Conservation (phyloP, 2,113 vertebrate species). For the Oryzias woworae region DNA sequence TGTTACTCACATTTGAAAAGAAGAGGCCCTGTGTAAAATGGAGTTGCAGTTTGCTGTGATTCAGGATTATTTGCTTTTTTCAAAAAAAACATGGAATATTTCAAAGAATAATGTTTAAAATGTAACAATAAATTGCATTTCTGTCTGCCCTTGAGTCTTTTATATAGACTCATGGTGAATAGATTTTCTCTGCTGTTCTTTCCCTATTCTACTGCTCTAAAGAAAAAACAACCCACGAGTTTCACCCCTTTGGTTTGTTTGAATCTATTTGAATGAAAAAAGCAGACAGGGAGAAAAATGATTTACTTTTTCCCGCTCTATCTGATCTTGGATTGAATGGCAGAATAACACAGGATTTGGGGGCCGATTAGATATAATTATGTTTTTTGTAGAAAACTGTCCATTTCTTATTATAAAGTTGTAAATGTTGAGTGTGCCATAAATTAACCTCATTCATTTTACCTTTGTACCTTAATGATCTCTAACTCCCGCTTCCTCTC, state of each 20-base stretch:
- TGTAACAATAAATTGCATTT: too few species aligned
- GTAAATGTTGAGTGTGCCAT: background rate
- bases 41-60: too few species aligned
- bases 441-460: background rate
- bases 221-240: background rate
- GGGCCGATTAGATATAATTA: background rate
- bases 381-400: background rate
- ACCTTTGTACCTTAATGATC: background rate
- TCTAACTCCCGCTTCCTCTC: background rate
- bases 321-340: conserved; percentile 13
- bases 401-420: background rate
- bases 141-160: too few species aligned
- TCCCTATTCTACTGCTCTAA: background rate
- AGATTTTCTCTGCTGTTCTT: background rate
- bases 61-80: too few species aligned
- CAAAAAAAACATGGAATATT: too few species aligned
- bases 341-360: conserved; percentile 3
- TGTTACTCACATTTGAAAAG: too few species aligned
- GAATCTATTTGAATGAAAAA: background rate
- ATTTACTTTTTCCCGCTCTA: conserved; percentile 4
- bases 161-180: too few species aligned
- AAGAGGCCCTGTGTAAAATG: too few species aligned
- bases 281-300: background rate
- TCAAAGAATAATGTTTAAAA: too few species aligned
- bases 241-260: background rate